Conservation (phyloP, 2,888 invertebrate genomes). For the Petrolisthes cinctipes region DNA sequence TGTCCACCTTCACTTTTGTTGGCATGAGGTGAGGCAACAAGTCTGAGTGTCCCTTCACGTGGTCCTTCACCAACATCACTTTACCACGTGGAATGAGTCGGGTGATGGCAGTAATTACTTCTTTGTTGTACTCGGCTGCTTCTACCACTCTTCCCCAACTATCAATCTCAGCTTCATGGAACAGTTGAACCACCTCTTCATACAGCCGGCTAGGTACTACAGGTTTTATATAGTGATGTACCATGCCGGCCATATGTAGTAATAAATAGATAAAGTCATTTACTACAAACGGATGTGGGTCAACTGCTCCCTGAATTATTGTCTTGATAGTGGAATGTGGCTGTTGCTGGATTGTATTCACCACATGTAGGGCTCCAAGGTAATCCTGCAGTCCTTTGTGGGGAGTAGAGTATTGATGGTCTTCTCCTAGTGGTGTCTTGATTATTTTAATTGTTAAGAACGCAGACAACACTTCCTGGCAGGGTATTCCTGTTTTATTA, state of each 20-base stretch:
- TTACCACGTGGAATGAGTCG: too few species aligned
- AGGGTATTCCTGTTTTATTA: not conserved
- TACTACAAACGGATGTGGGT: not conserved
- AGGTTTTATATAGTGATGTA: not conserved
- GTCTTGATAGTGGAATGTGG: not conserved
- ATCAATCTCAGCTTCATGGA: not conserved
- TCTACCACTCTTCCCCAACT: not conserved
- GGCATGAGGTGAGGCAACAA: too few species aligned
- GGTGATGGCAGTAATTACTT: not conserved
- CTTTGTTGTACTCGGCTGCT: not conserved
- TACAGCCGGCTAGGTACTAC: not conserved
- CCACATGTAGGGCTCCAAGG: slow-evolving; percentile 12
- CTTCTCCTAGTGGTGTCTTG: not conserved
- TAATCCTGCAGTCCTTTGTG: slow-evolving; percentile 33
- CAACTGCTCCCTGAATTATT: not conserved
- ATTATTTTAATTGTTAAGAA: not conserved
- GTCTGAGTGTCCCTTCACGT: too few species aligned
- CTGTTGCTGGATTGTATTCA: not conserved
- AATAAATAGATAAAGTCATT: not conserved
- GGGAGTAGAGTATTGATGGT: slow-evolving; percentile 20
- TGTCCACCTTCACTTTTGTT: too few species aligned
- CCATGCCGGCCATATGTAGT: not conserved
- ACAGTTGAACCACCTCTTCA: not conserved
- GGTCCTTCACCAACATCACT: too few species aligned
- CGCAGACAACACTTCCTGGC: slow-evolving; percentile 17